These are phyloP conservation scores for Cynodonichthys magdalenae DNA, from an alignment of 2,797 vertebrate genomes.

Conservation along the genomic window DNA sequence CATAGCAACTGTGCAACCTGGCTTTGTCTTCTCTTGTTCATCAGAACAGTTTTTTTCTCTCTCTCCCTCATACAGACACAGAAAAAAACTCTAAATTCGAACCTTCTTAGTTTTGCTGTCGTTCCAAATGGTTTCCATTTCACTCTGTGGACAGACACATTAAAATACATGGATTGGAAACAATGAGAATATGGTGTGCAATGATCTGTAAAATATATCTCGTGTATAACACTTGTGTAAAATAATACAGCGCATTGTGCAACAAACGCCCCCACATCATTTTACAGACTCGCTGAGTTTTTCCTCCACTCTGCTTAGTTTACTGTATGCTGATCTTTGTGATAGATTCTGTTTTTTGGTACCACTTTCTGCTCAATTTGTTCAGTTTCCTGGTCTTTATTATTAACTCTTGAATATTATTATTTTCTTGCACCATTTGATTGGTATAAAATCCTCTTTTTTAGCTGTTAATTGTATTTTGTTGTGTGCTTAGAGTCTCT, in stretches of 20 bases:
- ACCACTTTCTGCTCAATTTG: constrained; percentile 6
- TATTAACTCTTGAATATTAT: constrained; percentile 19
- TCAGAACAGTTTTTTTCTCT: constrained; percentile 27
- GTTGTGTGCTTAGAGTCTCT: constrained; percentile 4
- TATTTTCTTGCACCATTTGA: background rate
- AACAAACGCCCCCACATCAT: constrained; percentile 55
- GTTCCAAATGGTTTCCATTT: constrained; percentile 19
- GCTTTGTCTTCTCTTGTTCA: constrained; percentile 66
- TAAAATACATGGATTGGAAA: constrained; percentile 23
- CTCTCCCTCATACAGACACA: constrained; percentile 15
- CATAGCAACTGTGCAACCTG: constrained; percentile 80
- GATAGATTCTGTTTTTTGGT: background rate
- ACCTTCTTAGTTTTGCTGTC: constrained; percentile 21
- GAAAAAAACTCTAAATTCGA: constrained; percentile 13
- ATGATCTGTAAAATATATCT: constrained; percentile 45
- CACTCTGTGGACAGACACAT: constrained; percentile 17
- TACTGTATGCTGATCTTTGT: constrained; percentile 9
- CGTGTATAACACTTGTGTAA: constrained; percentile 40
- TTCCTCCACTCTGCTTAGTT: constrained; percentile 39
- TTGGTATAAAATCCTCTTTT: too few species aligned
- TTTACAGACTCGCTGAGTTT: constrained; percentile 55
- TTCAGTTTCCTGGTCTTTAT: constrained; percentile 2
- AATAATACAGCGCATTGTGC: constrained; percentile 61
- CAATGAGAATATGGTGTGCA: background rate
- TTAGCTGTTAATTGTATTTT: too few species aligned